Evolutionary conservation across 2,888 invertebrate species (phyloP), one percentile per base, ranked within the genome.

Genomic region (Stictocephala bisonia): DNA sequence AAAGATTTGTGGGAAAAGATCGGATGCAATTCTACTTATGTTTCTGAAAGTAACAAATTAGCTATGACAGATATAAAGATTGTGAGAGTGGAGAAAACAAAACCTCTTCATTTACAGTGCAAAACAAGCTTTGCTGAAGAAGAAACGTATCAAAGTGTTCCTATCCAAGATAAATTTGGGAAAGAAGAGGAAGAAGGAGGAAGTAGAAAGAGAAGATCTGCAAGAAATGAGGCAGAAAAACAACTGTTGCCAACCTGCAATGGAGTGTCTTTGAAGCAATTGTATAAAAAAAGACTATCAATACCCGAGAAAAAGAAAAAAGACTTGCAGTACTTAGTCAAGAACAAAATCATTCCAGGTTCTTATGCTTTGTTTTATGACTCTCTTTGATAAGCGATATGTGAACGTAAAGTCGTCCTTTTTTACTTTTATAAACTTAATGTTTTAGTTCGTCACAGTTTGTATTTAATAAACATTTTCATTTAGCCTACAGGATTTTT

Each of bases 1-100:
- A 79, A 80, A 77, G n/a, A 41, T 2, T 60, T 80, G 27, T 69
- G 48, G n/a, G 72, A 70, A 3, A 44, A 78, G 4, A 56, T 76
- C 13, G 60, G 51, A 20, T 24, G 15, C 13, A 44, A 67, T 27
- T 20, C 44, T 48, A 48, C 48, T 13, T 35, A 40, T 40, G 41
- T 40, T 40, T 15, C 41, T 64, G 22, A 64, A 64, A 24, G 15
- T 22, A 64, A 64, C 3, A 64, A 40, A 24, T 2, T 64, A 40
- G 20, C 22, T 15, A 73, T 73, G 31, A 51, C 29, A 0, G 60
- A 73, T 35, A 24, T 58, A 26, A 73, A 73, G 41, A 50, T 69
- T 29, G 35, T 73, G 11, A 69, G 40, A 53, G 58, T 75, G 11
- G 41, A 64, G 20, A 64, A n/a, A 64, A 40, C 64, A 64, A 58